Percentiles rank a stretch among this genome's conserved stretches.
These are phyloP conservation scores for Arvicanthis niloticus DNA, from an alignment of 2,113 vertebrate species.

Conservation along the genomic window DNA sequence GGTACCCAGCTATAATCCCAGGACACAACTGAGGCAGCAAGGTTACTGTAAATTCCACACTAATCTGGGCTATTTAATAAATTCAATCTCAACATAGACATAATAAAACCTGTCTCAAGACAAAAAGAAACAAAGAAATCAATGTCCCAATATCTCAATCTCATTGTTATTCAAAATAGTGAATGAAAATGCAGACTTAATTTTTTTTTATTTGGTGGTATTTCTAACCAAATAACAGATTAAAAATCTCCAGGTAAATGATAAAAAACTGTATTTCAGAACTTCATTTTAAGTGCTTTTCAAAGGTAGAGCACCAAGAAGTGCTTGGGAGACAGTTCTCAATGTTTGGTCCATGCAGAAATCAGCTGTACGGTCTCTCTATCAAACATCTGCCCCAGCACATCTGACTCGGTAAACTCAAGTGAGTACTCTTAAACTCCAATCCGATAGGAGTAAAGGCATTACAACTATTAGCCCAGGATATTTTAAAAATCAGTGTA, in stretches of 20 bases:
- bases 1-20: not conserved
- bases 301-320: constrained; percentile 24
- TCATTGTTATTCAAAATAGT: constrained; percentile 36
- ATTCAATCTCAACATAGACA: not conserved
- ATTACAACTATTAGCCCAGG: not conserved
- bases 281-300: constrained; percentile 49
- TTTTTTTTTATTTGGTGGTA: constrained; percentile 41
- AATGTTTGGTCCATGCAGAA: not conserved
- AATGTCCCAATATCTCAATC: constrained; percentile 1
- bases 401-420: not conserved
- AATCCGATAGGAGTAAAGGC: not conserved
- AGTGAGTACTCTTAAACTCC: not conserved
- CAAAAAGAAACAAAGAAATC: not conserved
- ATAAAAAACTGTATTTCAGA: constrained; percentile 16
- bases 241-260: constrained; percentile 22
- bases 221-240: constrained; percentile 47
- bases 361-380: not conserved
- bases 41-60: not conserved
- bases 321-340: not conserved
- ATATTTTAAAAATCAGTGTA: constrained; percentile 68
- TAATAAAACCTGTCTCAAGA: not conserved
- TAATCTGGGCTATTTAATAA: not conserved
- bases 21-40: not conserved
- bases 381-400: not conserved
- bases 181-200: constrained; percentile 38